These are phyloP conservation scores for Drosophila lutescens DNA, from an alignment of 2,888 invertebrate genomes.

Conservation along the genomic window DNA sequence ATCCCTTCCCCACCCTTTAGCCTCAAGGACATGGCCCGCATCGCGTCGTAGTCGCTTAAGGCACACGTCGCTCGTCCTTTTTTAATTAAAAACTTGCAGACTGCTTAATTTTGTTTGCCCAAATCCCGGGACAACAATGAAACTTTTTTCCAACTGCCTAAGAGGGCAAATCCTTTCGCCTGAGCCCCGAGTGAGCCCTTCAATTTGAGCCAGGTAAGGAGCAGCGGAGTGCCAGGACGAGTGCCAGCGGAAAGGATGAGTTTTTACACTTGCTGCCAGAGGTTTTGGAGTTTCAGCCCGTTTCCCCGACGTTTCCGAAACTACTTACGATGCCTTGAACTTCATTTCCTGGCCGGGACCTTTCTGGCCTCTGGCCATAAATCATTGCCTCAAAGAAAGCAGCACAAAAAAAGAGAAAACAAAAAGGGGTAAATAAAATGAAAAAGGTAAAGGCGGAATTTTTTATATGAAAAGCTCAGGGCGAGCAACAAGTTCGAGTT, in stretches of 20 bases:
- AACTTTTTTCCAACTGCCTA: constrained; percentile 63
- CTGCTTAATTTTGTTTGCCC: constrained; percentile 80
- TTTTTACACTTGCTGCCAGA: constrained; percentile 65
- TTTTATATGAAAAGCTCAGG: constrained; percentile 45
- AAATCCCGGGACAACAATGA: constrained; percentile 80
- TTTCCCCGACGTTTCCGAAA: constrained; percentile 70
- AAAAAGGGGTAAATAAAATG: constrained; percentile 31
- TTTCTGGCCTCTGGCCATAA: constrained; percentile 73
- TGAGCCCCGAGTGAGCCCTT: constrained; percentile 76
- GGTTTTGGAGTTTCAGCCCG: constrained; percentile 25
- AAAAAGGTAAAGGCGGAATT: constrained; percentile 28
- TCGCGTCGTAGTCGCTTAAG: constrained; percentile 64
- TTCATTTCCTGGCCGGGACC: constrained; percentile 71
- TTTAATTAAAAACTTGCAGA: constrained; percentile 80
- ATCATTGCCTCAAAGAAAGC: constrained; percentile 72
- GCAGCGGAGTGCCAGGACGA: constrained; percentile 40
- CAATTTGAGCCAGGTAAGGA: constrained; percentile 77
- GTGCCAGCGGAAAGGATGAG: constrained; percentile 23
- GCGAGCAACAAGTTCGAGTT: constrained; percentile 69
- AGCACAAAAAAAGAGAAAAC: constrained; percentile 20
- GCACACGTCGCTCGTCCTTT: constrained; percentile 70
- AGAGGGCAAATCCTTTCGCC: constrained; percentile 51
- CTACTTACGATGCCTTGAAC: constrained; percentile 77
- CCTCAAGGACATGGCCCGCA: constrained; percentile 37
- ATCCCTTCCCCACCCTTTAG: constrained; percentile 7